Evolutionary conservation across 2,797 vertebrate species (phyloP), one percentile per base, ranked within the genome.

Genomic region (Anguilla anguilla): DNA sequence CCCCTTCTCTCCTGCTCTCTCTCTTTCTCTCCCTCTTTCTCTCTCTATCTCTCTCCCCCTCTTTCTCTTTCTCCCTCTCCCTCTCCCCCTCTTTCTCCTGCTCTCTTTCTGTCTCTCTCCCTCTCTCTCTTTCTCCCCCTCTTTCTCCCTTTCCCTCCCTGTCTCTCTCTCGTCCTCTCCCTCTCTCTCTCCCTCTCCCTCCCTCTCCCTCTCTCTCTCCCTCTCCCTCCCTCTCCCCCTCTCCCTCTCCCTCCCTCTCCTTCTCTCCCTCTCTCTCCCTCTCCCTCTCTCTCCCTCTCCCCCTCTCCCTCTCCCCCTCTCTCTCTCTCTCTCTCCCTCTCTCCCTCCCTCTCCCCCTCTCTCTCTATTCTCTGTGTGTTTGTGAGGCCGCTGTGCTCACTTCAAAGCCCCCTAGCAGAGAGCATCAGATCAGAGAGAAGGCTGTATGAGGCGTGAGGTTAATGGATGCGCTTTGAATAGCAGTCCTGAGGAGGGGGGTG

Each of bases 311-410:
- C 81, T 28, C 22, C 13, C 46, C 57, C 46, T 35, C 83, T 19
- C 19, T 25, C 22, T 51, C 22, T 25, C 53, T 51, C 5, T 53
- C 43, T 31, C 85, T 31, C 53, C 53, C n/a, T 39, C 49, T 55
- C 84, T 61, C 55, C 31, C 35, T 31, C 55, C 22, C 19, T 9
- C 72, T 67, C 49, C 90, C 86, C 88, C 49, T 49, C 88, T 88
- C 46, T 89, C 83, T 93, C 67, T 3, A 5, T 81, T 81, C 83
- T 92, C 77, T 87, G 90, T 77, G 28, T 43, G 25, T 92, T 91
- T 90, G 90, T 19, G 77, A 81, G 77, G 77, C 31, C 11, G 77
- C 31, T 64, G 86, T 83, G 86, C 25, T 83, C 86, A 82, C 86
- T 87, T 87, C 77, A 87, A 88, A 77, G 67, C 49, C 19, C 46